Base-by-base conservation (phyloP, 1,140 invertebrate species). In the Halictus rubicundus region DNA sequence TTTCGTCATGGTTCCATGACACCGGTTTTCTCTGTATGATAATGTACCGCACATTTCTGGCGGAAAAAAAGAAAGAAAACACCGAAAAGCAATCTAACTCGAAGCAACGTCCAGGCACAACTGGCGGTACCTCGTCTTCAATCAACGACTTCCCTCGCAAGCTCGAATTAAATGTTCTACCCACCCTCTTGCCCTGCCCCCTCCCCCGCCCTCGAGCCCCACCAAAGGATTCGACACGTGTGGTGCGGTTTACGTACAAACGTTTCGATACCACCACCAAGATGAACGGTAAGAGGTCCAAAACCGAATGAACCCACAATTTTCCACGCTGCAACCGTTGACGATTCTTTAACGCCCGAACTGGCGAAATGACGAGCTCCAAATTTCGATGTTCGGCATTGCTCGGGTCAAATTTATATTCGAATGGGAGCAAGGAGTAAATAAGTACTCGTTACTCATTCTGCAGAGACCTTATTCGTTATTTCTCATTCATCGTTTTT, bases 111-210 rank as follows among this genome's bases (percentile, higher is more conserved):
- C 39, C 60, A 78, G 49, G 57, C 61, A 60, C 70, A 84, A 87
- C 86, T 87, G 66, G 46, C 69, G 54, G 54, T 84, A 86, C 76
- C 81, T 86, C 85, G 68, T 84, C 79, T 84, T 80, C 82, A 87
- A 87, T 87, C 86, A 83, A 84, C 86, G 68, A 87, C 82, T 87
- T 87, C 86, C 76, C 86, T 87, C 82, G 85, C 76, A 87, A 87
- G 78, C 74, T 87, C 72, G 78, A 87, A 87, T 87, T 87, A 87
- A 87, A 87, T 87, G 81, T 78, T 82, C 79, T 87, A 75, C 86
- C 76, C 86, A 85, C 85, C 80, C 83, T 78, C 75, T 75, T 68
- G 68, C 32, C 69, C 61, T n/a, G 54, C 85, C 80, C 83, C 75
- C 68, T 75, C 68, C 64, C 32, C 81, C 85, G 74, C 72, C 46